These are phyloP conservation scores for Falco columbarius DNA, from an alignment of 2,797 vertebrate species.

Conservation along the genomic window DNA sequence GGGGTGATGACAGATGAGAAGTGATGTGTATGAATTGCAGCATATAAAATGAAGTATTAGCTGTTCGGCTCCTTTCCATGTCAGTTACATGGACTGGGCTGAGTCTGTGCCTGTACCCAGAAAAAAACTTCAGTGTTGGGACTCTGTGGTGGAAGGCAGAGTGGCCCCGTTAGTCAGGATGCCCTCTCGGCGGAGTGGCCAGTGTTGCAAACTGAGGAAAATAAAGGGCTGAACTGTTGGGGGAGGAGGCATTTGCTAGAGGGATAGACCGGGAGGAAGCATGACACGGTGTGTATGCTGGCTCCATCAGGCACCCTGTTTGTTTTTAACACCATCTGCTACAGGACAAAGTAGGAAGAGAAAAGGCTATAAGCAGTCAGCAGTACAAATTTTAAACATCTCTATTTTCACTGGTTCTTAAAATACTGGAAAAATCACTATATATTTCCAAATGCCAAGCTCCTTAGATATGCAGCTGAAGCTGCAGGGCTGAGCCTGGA, in stretches of 20 bases:
- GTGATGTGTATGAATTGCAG: neutral
- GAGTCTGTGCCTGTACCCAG: neutral
- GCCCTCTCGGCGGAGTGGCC: accelerated
- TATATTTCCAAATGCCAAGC: neutral
- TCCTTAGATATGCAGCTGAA: neutral
- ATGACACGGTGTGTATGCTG: neutral
- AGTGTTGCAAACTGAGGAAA: neutral
- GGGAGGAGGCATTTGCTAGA: neutral
- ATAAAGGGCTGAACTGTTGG: neutral
- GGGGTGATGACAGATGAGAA: neutral
- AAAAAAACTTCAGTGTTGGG: neutral
- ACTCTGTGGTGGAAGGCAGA: neutral
- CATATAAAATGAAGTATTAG: neutral
- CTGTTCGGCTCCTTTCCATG: neutral
- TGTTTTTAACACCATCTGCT: neutral
- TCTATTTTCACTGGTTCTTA: neutral
- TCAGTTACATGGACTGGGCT: neutral
- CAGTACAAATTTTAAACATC: neutral
- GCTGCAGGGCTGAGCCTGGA: neutral
- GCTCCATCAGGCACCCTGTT: neutral
- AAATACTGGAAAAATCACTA: neutral
- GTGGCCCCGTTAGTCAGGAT: neutral
- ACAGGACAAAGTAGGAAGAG: neutral
- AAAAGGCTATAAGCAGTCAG: neutral
- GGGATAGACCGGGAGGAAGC: neutral